Evolutionary conservation across 2,797 vertebrate species (phyloP).

Genomic region (Rhinatrema bivittatum): DNA sequence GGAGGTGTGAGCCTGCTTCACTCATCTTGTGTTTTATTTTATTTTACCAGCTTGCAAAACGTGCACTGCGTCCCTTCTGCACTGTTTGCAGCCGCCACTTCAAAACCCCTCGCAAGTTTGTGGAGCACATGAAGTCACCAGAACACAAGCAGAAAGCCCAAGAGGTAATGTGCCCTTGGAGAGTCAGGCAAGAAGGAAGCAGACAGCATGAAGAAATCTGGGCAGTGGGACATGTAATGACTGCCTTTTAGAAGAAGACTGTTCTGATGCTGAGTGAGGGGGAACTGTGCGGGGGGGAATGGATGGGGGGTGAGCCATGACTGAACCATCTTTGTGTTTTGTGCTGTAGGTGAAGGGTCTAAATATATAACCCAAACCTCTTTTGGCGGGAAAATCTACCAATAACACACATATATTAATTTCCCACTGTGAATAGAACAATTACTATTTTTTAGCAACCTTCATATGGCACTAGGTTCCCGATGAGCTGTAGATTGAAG

Average conservation of each 20-base stretch:
- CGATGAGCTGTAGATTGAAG: too few relatives aligned
- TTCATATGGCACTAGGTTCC: too few relatives aligned
- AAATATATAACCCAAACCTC: too few relatives aligned
- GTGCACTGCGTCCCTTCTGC: constrained; percentile 75
- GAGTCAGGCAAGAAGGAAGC: neutral
- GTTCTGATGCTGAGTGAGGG: neutral
- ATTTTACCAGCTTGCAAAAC: constrained; percentile 67
- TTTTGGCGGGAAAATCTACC: too few relatives aligned
- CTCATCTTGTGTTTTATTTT: neutral
- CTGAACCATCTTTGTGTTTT: too few relatives aligned
- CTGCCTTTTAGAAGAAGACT: neutral
- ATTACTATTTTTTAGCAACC: too few relatives aligned
- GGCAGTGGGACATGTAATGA: neutral
- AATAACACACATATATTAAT: too few relatives aligned
- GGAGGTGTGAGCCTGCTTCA: too few relatives aligned
- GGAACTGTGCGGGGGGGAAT: too few relatives aligned
- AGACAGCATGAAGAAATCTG: neutral
- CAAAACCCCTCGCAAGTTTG: constrained; percentile 82
- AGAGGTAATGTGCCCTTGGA: constrained; percentile 51
- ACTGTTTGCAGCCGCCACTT: constrained; percentile 83
- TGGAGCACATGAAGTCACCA: constrained; percentile 84
- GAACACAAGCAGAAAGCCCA: constrained; percentile 79
- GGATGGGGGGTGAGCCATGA: too few relatives aligned
- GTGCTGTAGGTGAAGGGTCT: too few relatives aligned
- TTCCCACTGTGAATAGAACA: too few relatives aligned